These are phyloP conservation scores for Chunga burmeisteri DNA, from an alignment of 2,113 vertebrate species.

Conservation along the genomic window DNA sequence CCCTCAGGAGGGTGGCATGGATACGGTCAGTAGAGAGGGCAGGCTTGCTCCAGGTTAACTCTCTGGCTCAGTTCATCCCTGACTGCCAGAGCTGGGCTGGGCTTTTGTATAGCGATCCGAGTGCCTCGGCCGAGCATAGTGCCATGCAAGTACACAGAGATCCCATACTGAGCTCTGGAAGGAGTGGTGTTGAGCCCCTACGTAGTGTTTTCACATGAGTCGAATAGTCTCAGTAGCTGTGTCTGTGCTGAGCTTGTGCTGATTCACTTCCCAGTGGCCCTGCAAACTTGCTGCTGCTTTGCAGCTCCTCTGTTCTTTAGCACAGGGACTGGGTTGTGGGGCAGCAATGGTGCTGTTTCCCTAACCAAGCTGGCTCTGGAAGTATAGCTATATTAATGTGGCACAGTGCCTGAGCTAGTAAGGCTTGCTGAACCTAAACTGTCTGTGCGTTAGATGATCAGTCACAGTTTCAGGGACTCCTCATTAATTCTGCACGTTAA, in stretches of 20 bases:
- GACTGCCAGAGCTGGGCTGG: neutral
- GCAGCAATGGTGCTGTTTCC: neutral
- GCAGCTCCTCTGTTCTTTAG: neutral
- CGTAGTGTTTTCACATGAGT: neutral
- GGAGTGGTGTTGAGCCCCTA: neutral
- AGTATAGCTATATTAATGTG: neutral
- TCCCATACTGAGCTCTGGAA: neutral
- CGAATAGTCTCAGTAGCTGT: neutral
- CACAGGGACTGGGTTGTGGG: neutral
- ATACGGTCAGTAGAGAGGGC: neutral
- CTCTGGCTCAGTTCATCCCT: accelerated
- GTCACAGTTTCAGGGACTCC: neutral
- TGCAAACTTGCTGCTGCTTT: neutral
- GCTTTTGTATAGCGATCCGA: neutral
- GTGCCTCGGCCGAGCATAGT: neutral
- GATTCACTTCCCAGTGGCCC: neutral
- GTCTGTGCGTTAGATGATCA: neutral
- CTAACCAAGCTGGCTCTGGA: neutral
- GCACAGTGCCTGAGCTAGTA: neutral
- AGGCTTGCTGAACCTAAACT: neutral
- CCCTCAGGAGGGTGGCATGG: accelerated
- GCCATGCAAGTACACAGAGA: accelerated
- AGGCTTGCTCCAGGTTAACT: neutral
- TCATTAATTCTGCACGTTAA: neutral
- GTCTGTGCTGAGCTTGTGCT: neutral